Evolutionary conservation across 2,888 invertebrate species (phyloP), one percentile per base, ranked within the genome.

Genomic region (Cryptus armator): DNA sequence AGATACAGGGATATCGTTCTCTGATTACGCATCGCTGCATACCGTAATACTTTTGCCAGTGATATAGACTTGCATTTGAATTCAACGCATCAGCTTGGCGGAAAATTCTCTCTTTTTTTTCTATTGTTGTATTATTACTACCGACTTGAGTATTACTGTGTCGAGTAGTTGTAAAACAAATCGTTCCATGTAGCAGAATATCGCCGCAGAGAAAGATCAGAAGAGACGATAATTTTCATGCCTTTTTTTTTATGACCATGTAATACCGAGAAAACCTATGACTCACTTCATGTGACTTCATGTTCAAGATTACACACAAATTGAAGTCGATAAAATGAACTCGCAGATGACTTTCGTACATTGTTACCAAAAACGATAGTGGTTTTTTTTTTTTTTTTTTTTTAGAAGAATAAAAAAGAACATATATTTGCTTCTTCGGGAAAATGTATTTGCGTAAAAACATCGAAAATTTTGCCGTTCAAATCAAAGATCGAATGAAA

Each of bases 21-120:
- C 62, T 64, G 43, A 37, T 48, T 43, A 76, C 66, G 53, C 76
- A 43, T 76, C 76, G 53, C 51, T 66, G 66, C 43, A 5, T 46
- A 76, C n/a, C 29, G 32, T 29, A 24, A 32, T 51, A 9, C 51
- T 64, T 64, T 48, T 75, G 64, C 16, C 62, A 43, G 43, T 16
- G 29, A 29, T 62, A 62, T 53, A 64, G 66, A 32, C 53, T 66
- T 53, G 76, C 51, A 46, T 64, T 44, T 66, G 66, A 62, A 76
- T 76, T 37, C 9, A 19, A 53, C 76, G 66, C 66, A 64, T 76
- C 66, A 76, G 48, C 64, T 76, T 24, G 32, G 76, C 1, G 43
- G 51, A 37, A 53, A 64, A 46, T 19, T 32, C 12, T 32, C 16
- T 66, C 43, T 64, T 62, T 62, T 16, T 53, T 16, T 19, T 16